These are phyloP conservation scores for Halisarca cf. caerulea DNA, from an alignment of 37 sponge, comb jelly and placozoan species.

Conservation along the genomic window DNA sequence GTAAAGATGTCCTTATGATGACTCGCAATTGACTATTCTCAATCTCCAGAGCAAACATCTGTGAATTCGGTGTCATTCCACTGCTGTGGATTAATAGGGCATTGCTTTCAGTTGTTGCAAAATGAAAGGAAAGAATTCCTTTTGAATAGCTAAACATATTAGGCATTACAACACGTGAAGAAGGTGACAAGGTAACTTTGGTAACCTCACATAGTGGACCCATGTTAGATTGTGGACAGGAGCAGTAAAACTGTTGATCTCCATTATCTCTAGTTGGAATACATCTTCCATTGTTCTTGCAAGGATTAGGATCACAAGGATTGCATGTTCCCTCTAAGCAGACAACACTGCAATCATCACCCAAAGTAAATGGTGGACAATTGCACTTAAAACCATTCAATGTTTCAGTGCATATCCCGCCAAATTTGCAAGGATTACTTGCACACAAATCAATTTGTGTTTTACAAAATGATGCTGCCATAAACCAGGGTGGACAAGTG, in stretches of 20 bases:
- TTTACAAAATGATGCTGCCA: background rate
- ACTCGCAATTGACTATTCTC: background rate
- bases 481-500: background rate
- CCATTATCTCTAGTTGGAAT: background rate
- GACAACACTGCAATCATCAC: background rate
- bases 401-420: background rate
- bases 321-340: background rate
- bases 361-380: background rate
- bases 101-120: background rate
- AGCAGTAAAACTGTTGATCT: background rate
- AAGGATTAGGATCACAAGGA: background rate
- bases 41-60: background rate
- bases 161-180: background rate
- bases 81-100: background rate
- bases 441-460: background rate
- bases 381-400: background rate
- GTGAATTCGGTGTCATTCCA: background rate
- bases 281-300: background rate
- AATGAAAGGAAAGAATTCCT: background rate
- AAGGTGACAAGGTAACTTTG: background rate
- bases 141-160: background rate
- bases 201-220: background rate
- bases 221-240: constrained; percentile 3
- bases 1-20: background rate
- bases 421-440: constrained; percentile 6